Evolutionary conservation across 23 tunicate genomes (phyloP).

Genomic region (Trididemnum miniatum): DNA sequence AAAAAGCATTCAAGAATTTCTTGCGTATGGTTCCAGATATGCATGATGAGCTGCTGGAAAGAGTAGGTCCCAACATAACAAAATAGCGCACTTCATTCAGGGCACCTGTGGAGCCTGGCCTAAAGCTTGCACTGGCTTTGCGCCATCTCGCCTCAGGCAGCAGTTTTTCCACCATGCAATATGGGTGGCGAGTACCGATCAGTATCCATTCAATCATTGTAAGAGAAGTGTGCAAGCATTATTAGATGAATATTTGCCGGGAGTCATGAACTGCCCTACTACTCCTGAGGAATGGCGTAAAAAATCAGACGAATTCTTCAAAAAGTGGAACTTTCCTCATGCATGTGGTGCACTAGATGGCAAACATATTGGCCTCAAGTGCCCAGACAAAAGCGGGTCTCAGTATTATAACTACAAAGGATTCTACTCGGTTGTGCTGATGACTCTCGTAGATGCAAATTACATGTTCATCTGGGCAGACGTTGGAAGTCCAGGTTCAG

Average conservation of each 20-base stretch:
- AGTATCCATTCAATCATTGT: not conserved
- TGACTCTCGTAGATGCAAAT: not conserved
- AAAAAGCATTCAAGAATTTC: not conserved
- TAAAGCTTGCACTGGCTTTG: too few relatives aligned
- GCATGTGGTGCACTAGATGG: constrained; percentile 3
- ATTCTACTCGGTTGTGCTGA: too few relatives aligned
- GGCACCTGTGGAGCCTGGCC: not conserved
- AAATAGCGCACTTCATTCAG: not conserved
- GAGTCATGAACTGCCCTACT: not conserved
- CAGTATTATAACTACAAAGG: not conserved
- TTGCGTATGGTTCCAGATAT: not conserved
- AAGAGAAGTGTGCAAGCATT: not conserved
- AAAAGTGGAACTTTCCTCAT: not conserved
- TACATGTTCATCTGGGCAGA: not conserved
- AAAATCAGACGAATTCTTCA: not conserved
- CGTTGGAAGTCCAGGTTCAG: not conserved
- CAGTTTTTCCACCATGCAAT: not conserved
- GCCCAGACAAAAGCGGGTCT: not conserved
- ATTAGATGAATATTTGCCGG: not conserved
- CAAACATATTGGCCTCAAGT: not conserved
- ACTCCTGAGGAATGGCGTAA: not conserved
- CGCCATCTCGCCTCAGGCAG: too few relatives aligned
- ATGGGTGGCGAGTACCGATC: not conserved
- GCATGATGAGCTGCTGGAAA: too few relatives aligned
- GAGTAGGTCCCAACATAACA: not conserved